Conservation (phyloP, 64 coral and sea anemone species). For the Pocillopora verrucosa region DNA sequence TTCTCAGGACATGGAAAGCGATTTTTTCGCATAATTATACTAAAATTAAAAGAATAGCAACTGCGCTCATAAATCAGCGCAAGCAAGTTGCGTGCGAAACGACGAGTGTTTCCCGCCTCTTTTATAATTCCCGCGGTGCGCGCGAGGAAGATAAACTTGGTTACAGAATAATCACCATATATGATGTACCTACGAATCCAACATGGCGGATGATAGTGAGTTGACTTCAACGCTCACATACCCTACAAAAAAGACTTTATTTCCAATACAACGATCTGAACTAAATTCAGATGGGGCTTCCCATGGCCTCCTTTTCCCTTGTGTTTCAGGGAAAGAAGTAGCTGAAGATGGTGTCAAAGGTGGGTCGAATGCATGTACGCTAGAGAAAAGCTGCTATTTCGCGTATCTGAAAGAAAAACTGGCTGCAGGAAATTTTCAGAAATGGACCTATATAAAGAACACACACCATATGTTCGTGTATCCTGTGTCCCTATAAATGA, state of each 20-base stretch:
- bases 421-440: too few species aligned
- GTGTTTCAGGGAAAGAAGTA: neutral
- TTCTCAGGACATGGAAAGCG: neutral
- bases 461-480: neutral
- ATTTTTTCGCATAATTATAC: constrained; percentile 38
- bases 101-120: neutral
- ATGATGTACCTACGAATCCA: too few species aligned
- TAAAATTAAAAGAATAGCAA: neutral
- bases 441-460: too few species aligned
- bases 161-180: too few species aligned
- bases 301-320: neutral
- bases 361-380: neutral
- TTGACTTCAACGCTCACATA: neutral
- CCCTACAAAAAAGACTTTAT: neutral
- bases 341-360: neutral
- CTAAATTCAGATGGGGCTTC: neutral
- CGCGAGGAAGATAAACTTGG: too few species aligned
- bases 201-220: neutral
- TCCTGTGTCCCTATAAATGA: neutral
- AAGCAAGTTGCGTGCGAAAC: neutral
- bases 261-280: constrained; percentile 1
- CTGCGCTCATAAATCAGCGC: constrained; percentile 6
- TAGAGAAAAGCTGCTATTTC: neutral
- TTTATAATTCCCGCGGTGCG: constrained; percentile 1
- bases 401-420: too few species aligned